phyloP scores from a whole-genome alignment of 2,797 vertebrate genomes.

The Emydoidea blandingii region DNA sequence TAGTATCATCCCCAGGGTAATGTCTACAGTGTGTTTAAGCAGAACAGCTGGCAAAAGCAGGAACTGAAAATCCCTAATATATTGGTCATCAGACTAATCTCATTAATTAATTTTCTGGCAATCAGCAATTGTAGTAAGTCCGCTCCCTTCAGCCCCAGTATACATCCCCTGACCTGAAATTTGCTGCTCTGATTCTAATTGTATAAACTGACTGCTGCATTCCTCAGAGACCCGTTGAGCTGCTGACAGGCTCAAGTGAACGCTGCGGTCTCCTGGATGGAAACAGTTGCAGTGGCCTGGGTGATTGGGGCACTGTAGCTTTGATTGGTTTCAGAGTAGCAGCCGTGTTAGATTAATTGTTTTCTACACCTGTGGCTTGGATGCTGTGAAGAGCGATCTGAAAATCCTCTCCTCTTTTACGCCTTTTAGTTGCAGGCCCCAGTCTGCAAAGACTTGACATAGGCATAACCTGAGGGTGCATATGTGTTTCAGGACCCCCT shows the following conservation, averaged over 20 bases:
- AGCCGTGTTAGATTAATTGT: too few species aligned
- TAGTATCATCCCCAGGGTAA: too few species aligned
- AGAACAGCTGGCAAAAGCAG: not conserved
- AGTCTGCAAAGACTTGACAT: not conserved
- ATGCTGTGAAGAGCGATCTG: not conserved
- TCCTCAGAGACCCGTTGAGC: not conserved
- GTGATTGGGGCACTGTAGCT: not conserved
- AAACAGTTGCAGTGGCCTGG: not conserved
- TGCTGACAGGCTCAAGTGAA: not conserved
- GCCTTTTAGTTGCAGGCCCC: not conserved
- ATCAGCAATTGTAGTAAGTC: not conserved
- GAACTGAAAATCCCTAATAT: not conserved
- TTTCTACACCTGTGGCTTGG: not conserved
- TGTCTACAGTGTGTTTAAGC: not conserved
- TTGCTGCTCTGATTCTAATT: accelerated
- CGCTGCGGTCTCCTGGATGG: not conserved
- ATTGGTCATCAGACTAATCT: not conserved
- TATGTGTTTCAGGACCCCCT: not conserved
- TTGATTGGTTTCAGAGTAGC: too few species aligned
- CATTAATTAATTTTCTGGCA: not conserved
- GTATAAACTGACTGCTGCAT: not conserved
- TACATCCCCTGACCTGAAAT: not conserved
- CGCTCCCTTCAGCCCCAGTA: not conserved
- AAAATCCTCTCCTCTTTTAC: not conserved
- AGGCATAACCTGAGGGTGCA: not conserved